Base-by-base conservation (phyloP, 2,888 invertebrate genomes). In the Dione juno region DNA sequence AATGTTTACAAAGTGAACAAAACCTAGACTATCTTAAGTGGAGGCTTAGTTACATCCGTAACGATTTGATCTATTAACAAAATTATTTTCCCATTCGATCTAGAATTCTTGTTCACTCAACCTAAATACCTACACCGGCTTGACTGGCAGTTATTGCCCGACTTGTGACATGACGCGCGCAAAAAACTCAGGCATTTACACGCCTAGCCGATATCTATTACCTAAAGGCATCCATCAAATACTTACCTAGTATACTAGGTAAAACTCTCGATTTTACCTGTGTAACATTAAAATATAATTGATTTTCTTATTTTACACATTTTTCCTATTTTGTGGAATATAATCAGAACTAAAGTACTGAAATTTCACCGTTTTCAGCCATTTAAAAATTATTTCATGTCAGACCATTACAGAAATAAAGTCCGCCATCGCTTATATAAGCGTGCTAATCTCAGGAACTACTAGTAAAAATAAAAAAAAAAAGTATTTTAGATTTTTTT, bases 121-220 rank as follows among this genome's bases (percentile, higher is more conserved):
- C 73, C 73, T 73, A 64, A 71, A 73, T 73, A 73, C 66, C 52
- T 68, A 45, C n/a, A 66, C 61, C 48, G 6, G 50, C 14, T 64
- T 64, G 69, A 68, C 66, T 69, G 68, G 59, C 74, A 70, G 66
- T 69, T 75, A 74, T 74, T 67, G 70, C 52, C 66, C 65, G 71
- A 67, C 43, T 48, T 69, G 58, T 53, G 71, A 65, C 70, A 63
- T 45, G 61, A 70, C 37, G 64, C 54, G 61, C n/a, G 66, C 66
- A 69, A 73, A 73, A 73, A 73, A 68, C 61, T 28, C 13, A 54
- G 16, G 21, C 40, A 48, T 69, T 45, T 64, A 37, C 40, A 64
- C 64, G 64, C 40, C 19, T 19, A 40, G 37, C 50, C 64, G 50
- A 64, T 64, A 64, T 52, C 64, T 64, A 64, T 64, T 64, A 64